These are phyloP conservation scores for Drosophila carrolli DNA, from an alignment of 1,140 invertebrate genomes.

Conservation along the genomic window DNA sequence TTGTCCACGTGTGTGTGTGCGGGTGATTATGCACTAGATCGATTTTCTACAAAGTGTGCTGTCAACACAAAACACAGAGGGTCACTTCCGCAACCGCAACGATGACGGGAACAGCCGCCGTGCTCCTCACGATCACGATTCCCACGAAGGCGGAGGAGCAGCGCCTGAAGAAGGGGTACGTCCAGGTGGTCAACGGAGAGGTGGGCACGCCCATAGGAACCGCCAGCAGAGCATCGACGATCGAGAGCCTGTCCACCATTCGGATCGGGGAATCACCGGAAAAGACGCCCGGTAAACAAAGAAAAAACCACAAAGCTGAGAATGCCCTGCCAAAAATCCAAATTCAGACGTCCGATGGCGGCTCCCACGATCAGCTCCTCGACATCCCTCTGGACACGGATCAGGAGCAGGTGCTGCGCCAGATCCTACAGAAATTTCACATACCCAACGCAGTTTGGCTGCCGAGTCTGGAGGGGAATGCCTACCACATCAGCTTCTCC, in stretches of 20 bases:
- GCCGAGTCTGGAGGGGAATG: conserved; percentile 62
- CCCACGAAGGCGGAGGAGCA: conserved; percentile 78
- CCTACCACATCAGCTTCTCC: conserved; percentile 84
- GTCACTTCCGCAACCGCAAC: background rate
- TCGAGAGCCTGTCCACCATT: conserved; percentile 30
- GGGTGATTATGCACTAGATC: conserved; percentile 30
- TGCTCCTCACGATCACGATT: conserved; percentile 84
- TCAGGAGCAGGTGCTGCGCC: conserved; percentile 74
- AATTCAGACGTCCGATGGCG: conserved; percentile 36
- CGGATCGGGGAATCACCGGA: background rate
- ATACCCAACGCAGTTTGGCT: conserved; percentile 78
- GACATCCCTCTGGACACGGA: conserved; percentile 62
- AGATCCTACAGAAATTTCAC: conserved; percentile 75
- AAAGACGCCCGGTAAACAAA: background rate
- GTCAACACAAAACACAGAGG: conserved; percentile 5
- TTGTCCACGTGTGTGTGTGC: conserved; percentile 19
- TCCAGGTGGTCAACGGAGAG: conserved; percentile 11
- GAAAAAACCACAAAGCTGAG: background rate
- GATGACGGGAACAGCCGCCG: conserved; percentile 68
- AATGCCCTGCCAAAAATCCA: conserved; percentile 2
- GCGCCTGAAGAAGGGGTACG: conserved; percentile 49
- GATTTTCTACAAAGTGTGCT: conserved; percentile 14
- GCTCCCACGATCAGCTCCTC: conserved; percentile 8
- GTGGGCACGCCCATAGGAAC: background rate
- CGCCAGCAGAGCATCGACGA: conserved; percentile 5